Conservation (phyloP, 2,797 vertebrate genomes). For the Crypturellus tataupa region DNA sequence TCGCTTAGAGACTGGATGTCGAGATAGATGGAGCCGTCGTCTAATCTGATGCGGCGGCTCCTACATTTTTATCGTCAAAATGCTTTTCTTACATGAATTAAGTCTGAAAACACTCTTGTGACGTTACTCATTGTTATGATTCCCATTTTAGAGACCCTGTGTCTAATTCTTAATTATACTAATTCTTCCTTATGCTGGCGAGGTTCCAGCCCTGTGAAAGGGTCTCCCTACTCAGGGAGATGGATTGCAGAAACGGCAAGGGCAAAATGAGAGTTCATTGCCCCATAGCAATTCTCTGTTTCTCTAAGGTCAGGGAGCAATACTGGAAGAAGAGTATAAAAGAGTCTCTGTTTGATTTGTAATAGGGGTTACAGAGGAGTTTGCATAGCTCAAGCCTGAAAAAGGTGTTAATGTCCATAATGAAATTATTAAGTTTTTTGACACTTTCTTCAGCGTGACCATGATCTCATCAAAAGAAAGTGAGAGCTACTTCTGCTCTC, state of each 20-base stretch:
- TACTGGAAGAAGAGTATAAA: conserved; percentile 7
- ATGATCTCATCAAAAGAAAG: not conserved
- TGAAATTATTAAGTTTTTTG: conserved; percentile 1
- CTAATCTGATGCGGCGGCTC: conserved; percentile 54
- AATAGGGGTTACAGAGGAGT: not conserved
- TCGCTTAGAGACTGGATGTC: not conserved
- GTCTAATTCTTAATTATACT: conserved; percentile 72
- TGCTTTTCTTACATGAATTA: conserved; percentile 66
- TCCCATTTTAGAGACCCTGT: conserved; percentile 72
- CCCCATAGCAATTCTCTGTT: conserved; percentile 55
- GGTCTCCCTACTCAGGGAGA: conserved; percentile 62
- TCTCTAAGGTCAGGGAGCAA: conserved; percentile 32
- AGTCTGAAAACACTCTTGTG: conserved; percentile 70
- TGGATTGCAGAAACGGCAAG: conserved; percentile 56
- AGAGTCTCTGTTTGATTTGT: conserved; percentile 44
- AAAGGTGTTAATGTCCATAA: not conserved
- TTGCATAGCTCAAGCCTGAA: not conserved
- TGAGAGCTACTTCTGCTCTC: not conserved
- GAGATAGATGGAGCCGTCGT: conserved; percentile 22
- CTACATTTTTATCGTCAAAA: conserved; percentile 60
- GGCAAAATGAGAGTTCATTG: conserved; percentile 64
- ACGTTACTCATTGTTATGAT: conserved; percentile 68
- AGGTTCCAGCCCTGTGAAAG: conserved; percentile 36
- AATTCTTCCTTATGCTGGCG: conserved; percentile 55
- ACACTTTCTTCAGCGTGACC: not conserved